phyloP scores from a whole-genome alignment of 2,888 invertebrate species.

The Cryptocheilus praepositus region DNA sequence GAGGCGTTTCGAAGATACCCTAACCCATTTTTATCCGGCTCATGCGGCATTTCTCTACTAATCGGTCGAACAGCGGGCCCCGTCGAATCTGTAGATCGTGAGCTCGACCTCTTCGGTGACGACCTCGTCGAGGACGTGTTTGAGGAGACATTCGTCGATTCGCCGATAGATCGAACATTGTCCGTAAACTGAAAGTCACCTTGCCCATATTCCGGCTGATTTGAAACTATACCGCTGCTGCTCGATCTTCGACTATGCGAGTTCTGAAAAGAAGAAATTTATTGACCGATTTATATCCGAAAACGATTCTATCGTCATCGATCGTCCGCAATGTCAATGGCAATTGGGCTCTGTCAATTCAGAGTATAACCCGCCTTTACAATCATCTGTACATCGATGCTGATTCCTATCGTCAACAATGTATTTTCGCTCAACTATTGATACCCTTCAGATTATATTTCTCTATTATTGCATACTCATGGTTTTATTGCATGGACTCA shows the following conservation, averaged over 20 bases:
- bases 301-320: too few relatives aligned
- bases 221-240: constrained; percentile 17
- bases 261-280: constrained; percentile 44
- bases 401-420: too few relatives aligned
- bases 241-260: constrained; percentile 53
- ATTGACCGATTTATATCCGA: too few relatives aligned
- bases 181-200: constrained; percentile 58
- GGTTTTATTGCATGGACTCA: too few relatives aligned
- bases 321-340: too few relatives aligned
- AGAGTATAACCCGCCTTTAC: too few relatives aligned
- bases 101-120: constrained; percentile 40
- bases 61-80: not conserved
- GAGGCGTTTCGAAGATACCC: constrained; percentile 28
- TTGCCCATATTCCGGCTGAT: constrained; percentile 33
- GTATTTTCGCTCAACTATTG: too few relatives aligned
- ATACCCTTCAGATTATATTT: too few relatives aligned
- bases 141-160: constrained; percentile 52
- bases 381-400: too few relatives aligned
- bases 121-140: constrained; percentile 50
- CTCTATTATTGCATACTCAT: too few relatives aligned
- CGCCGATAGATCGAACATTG: constrained; percentile 48
- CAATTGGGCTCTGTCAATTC: too few relatives aligned
- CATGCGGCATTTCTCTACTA: constrained; percentile 47
- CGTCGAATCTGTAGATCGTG: constrained; percentile 13
- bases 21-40: constrained; percentile 59